Evolutionary conservation across 2,113 vertebrate species (phyloP).

Genomic region (Thunnus maccoyii): DNA sequence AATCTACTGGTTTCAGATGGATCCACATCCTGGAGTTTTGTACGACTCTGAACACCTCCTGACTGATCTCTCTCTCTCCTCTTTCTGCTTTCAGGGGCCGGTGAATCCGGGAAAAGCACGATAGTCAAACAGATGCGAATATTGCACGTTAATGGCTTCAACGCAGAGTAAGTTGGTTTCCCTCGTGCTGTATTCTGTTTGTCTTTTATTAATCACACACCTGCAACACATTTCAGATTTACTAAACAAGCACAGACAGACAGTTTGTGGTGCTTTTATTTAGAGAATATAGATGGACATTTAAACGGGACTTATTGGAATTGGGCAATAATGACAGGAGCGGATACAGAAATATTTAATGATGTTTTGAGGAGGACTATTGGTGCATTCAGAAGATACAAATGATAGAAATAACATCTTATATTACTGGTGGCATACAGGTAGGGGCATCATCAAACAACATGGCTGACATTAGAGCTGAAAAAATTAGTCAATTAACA

Average conservation of each 20-base stretch:
- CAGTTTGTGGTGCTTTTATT: background rate
- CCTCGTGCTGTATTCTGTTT: background rate
- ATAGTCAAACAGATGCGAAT: slow-evolving; percentile 99
- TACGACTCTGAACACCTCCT: background rate
- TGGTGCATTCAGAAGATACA: slow-evolving; percentile 5
- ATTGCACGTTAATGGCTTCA: slow-evolving; percentile 99
- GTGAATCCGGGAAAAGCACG: slow-evolving; percentile 99
- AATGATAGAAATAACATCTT: background rate
- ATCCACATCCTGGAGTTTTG: background rate
- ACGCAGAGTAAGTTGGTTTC: slow-evolving; percentile 93
- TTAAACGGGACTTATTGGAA: no score
- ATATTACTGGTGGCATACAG: background rate
- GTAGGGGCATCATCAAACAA: background rate
- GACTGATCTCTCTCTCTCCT: slow-evolving; percentile 4
- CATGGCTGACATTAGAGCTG: background rate
- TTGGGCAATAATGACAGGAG: background rate
- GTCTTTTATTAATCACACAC: background rate
- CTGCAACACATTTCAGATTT: background rate
- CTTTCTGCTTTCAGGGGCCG: slow-evolving; percentile 90
- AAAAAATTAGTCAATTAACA: background rate
- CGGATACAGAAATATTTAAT: background rate
- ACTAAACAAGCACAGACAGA: background rate
- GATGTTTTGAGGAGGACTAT: background rate
- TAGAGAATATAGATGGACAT: background rate
- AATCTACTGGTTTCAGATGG: background rate